These are phyloP conservation scores for Nymphalis polychloros DNA, from an alignment of 2,888 invertebrate genomes.

Conservation along the genomic window DNA sequence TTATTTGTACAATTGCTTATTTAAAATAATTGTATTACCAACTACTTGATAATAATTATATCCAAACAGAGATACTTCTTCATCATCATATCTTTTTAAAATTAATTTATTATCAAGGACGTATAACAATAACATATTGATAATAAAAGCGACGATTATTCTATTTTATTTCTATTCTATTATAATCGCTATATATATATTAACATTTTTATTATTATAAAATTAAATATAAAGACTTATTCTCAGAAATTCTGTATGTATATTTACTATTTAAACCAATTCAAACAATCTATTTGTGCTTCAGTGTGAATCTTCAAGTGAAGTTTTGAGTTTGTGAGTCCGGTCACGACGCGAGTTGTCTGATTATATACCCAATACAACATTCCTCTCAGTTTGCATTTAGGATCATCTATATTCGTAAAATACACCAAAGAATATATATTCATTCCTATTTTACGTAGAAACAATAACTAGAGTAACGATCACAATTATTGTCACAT, in stretches of 20 bases:
- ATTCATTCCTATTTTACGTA: too few relatives aligned
- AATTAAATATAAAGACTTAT: background rate
- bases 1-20: too few relatives aligned
- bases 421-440: background rate
- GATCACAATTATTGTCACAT: background rate
- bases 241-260: background rate
- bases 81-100: too few relatives aligned
- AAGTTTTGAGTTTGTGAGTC: constrained; percentile 44
- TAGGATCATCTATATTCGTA: constrained; percentile 18
- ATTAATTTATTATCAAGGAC: too few relatives aligned
- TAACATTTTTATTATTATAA: too few relatives aligned
- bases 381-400: constrained; percentile 44
- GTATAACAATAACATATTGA: too few relatives aligned
- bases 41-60: too few relatives aligned
- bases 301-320: constrained; percentile 38
- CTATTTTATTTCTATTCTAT: too few relatives aligned
- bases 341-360: constrained; percentile 52
- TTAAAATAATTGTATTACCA: too few relatives aligned
- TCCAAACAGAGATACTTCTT: too few relatives aligned
- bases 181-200: too few relatives aligned
- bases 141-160: too few relatives aligned
- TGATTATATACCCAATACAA: constrained; percentile 53
- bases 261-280: constrained; percentile 30
- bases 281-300: constrained; percentile 44
- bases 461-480: background rate